A percentile compares a stretch with the other conserved stretches of the same genome.
Conservation (phyloP, 2,797 vertebrate genomes). For the Hephaestus fuliginosus region DNA sequence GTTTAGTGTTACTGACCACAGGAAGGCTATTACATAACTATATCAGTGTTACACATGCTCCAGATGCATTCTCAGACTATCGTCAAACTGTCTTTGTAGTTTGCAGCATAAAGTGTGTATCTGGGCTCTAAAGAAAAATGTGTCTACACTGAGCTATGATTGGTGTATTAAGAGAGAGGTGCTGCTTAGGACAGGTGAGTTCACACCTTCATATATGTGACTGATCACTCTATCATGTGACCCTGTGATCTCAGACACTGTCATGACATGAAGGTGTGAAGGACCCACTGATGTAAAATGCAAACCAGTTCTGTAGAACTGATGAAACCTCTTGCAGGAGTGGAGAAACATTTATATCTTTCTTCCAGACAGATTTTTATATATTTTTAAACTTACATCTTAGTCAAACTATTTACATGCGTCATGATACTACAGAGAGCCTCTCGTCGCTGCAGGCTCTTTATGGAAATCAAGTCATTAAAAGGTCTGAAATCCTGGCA, state of each 20-base stretch:
- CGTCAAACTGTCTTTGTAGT: background rate
- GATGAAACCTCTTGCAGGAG: background rate
- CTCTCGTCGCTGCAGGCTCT: background rate
- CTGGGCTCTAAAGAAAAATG: no score
- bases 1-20: no score
- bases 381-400: background rate
- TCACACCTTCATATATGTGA: background rate
- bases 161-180: background rate
- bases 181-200: background rate
- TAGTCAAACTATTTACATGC: background rate
- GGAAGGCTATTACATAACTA: no score
- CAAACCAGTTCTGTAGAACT: background rate
- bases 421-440: background rate
- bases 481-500: conserved; percentile 20
- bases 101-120: background rate
- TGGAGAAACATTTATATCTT: background rate
- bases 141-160: background rate
- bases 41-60: no score
- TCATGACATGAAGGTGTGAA: no score
- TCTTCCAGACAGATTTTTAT: background rate
- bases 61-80: no score
- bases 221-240: background rate
- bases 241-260: background rate
- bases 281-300: no score
- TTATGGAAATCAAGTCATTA: conserved; percentile 32